Evolutionary conservation across 2,888 invertebrate genomes (phyloP), one percentile per base, ranked within the genome.

Genomic region (Sympetrum striolatum): DNA sequence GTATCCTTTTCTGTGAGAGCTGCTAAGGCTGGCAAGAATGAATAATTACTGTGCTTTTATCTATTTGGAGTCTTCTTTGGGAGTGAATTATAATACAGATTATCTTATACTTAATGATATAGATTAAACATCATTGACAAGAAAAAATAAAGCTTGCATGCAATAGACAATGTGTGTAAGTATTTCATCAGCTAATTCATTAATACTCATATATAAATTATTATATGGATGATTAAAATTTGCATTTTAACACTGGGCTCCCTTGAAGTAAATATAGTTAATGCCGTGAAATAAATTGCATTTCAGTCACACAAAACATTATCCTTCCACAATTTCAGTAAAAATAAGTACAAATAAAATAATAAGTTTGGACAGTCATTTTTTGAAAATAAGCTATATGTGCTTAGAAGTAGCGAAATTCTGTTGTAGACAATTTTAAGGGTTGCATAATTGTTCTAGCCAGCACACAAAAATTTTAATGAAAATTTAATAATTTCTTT

Each of bases 341-440:
- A 80, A 80, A 86, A 37, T 86, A 64, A 86, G 86, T 86, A 86
- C 86, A 86, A 86, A 86, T 86, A 37, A 86, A 60, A 37, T 39
- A 35, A 60, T 64, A n/a, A 82, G 48, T 86, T 86, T 39, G 37
- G 60, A 37, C 37, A 25, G 35, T 37, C n/a, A 64, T 2, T 86
- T 86, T 58, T 14, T 86, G 86, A 58, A 60, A 86, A 86, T 18
- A 35, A 60, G 60, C 58, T 60, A 60, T 18, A 64, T 60, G 86
- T 60, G 22, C 86, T 37, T 86, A 86, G 86, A 64, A 37, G n/a
- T 86, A 86, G 60, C 39, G 18, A 35, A 44, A 64, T 60, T 86
- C 37, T 64, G 64, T 86, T 86, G 37, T 86, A 60, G 86, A 60
- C 6, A 60, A 53, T 37, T 60, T 35, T 2, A 73, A 64, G n/a